Evolutionary conservation across 2,888 invertebrate species (phyloP), one percentile per base, ranked within the genome.

Genomic region (Eueremaeus valkanovi): DNA sequence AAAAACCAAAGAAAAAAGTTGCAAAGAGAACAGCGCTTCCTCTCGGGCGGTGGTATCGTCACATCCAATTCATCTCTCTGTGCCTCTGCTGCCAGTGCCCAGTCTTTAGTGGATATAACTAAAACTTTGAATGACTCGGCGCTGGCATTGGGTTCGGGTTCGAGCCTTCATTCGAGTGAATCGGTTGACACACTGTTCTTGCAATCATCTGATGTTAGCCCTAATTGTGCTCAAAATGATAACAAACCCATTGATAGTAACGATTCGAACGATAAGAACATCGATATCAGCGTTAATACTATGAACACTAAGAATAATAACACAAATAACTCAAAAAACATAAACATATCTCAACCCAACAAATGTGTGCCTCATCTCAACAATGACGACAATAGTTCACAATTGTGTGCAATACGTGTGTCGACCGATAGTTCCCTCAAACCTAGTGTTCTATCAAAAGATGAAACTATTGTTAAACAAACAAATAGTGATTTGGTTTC

Each of bases 1-100:
- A 61, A 61, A 61, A 61, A 61, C 61, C 61, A 61, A 61, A 61
- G 61, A 61, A 61, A 61, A 61, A 27, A 29, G 8, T 29, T 61
- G 27, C 61, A 61, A 61, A 61, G 61, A 29, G 61, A 61, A 61
- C 61, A 61, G 31, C 61, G 61, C 61, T 61, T 61, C 61, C 61
- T 61, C 31, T 61, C 61, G 13, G 61, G 61, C 29, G 61, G 61
- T 13, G 61, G 61, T 8, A 61, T 61, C 31, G 61, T 61, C 31
- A 61, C 61, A 16, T 61, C 61, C 21, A 24, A 21, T 33, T 24
- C 21, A 21, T 61, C 31, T 61, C 13, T 29, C 13, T 61, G 61
- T 61, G 61, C 61, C 61, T 61, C 61, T 61, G 21, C 51, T 21
- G 13, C 61, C 16, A 61, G 61, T 61, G 61, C 21, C 61, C 29